These are phyloP conservation scores for Trichomycterus rosablanca DNA, from an alignment of 2,113 vertebrate species.

Conservation along the genomic window DNA sequence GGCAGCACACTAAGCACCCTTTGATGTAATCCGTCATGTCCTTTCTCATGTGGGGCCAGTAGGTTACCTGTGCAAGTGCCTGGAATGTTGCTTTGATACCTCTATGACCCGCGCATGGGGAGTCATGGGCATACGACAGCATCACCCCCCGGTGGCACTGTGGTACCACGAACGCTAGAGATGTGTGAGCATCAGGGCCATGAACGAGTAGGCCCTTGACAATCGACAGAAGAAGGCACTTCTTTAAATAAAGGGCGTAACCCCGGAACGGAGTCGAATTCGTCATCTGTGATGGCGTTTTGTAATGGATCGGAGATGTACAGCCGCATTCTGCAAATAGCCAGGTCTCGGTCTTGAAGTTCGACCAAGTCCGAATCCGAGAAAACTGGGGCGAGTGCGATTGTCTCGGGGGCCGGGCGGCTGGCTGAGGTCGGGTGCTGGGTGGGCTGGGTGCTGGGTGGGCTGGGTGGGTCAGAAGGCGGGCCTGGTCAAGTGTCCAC, in stretches of 20 bases:
- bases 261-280: not conserved
- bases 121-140: constrained; percentile 9
- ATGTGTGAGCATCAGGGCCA: not conserved
- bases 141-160: constrained; percentile 9
- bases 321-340: not conserved
- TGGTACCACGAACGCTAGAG: not conserved
- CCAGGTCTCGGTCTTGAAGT: not conserved
- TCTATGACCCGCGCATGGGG: constrained; percentile 10
- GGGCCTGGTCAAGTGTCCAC: not conserved
- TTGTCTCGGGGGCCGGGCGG: not conserved
- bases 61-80: constrained; percentile 9
- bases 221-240: not conserved
- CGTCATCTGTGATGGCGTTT: too few species aligned
- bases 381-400: not conserved
- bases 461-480: not conserved
- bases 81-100: not conserved
- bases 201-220: not conserved
- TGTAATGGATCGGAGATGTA: not conserved
- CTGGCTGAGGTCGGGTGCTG: not conserved
- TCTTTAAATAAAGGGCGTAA: not conserved
- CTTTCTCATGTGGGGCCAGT: constrained; percentile 27
- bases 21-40: constrained; percentile 22
- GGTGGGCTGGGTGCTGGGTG: not conserved
- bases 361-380: not conserved
- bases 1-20: constrained; percentile 24